Conservation (phyloP, 2,797 vertebrate species). For the Anisognathus igniventris region DNA sequence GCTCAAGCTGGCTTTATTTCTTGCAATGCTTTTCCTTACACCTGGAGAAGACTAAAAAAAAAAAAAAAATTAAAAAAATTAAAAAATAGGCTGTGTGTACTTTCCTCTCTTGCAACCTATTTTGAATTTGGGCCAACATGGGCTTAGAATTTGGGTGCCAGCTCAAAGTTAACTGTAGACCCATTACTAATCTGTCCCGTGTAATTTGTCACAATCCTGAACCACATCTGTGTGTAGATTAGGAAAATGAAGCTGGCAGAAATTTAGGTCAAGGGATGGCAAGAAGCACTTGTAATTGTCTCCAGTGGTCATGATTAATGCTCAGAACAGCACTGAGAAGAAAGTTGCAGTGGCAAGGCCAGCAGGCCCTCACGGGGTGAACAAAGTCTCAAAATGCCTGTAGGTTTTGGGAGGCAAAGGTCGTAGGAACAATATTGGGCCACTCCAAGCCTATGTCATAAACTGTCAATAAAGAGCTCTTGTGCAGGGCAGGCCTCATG, state of each 20-base stretch:
- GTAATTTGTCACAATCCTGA: not conserved
- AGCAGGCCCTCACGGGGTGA: slow-evolving; percentile 5
- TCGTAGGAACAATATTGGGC: slow-evolving; percentile 47
- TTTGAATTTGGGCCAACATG: not conserved
- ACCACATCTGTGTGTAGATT: not conserved
- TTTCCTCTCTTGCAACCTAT: not conserved
- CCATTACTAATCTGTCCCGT: not conserved
- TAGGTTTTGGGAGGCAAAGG: slow-evolving; percentile 57
- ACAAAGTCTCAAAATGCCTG: slow-evolving; percentile 62
- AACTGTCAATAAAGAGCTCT: slow-evolving; percentile 74
- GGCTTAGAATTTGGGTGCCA: not conserved
- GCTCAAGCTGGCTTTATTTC: not conserved
- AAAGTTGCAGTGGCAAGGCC: slow-evolving; percentile 25
- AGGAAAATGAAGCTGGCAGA: not conserved
- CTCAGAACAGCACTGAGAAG: not conserved
- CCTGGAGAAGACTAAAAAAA: rapidly evolving
- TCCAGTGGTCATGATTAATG: not conserved
- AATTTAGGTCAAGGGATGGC: not conserved
- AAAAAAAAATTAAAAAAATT: not conserved
- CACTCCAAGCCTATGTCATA: slow-evolving; percentile 65
- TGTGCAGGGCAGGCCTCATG: slow-evolving; percentile 62
- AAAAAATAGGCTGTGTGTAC: not conserved
- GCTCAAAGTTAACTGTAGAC: not conserved
- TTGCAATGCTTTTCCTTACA: not conserved
- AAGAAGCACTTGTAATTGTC: slow-evolving; percentile 48